Conservation (phyloP, 1,140 invertebrate genomes). For the Triops longicaudatus region DNA sequence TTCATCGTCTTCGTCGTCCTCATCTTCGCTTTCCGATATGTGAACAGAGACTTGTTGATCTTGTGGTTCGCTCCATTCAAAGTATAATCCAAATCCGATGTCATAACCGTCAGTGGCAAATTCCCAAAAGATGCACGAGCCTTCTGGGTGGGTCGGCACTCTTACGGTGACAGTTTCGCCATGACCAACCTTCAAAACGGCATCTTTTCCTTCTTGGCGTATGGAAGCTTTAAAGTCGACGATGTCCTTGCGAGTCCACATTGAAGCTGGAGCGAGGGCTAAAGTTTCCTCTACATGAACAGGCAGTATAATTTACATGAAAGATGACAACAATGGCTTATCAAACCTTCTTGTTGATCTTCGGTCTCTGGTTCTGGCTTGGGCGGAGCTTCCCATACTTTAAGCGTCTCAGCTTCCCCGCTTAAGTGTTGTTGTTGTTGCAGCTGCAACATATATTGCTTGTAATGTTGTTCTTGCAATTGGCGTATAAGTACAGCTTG, state of each 20-base stretch:
- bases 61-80: conserved; percentile 88
- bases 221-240: conserved; percentile 84
- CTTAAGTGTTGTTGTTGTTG: conserved; percentile 49
- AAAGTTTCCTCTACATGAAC: background rate
- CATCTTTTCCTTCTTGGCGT: conserved; percentile 73
- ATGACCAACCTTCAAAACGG: conserved; percentile 90
- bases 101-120: conserved; percentile 98
- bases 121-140: conserved; percentile 96
- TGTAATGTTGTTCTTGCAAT: conserved; percentile 94
- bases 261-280: conserved; percentile 60
- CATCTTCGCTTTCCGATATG: conserved; percentile 86
- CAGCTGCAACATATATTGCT: conserved; percentile 90
- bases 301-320: background rate
- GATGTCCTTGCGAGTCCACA: conserved; percentile 93
- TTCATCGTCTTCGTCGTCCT: conserved; percentile 63
- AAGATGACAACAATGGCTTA: too few relatives aligned
- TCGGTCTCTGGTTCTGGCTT: conserved; percentile 15
- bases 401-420: conserved; percentile 25
- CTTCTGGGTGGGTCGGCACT: conserved; percentile 93
- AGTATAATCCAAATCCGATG: conserved; percentile 96
- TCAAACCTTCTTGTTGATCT: conserved; percentile 23
- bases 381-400: conserved; percentile 17
- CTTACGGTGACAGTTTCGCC: conserved; percentile 93
- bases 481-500: conserved; percentile 86
- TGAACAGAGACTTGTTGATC: conserved; percentile 77